Evolutionary conservation across 2,888 invertebrate species (phyloP).

Genomic region (Eupithecia centaureata): DNA sequence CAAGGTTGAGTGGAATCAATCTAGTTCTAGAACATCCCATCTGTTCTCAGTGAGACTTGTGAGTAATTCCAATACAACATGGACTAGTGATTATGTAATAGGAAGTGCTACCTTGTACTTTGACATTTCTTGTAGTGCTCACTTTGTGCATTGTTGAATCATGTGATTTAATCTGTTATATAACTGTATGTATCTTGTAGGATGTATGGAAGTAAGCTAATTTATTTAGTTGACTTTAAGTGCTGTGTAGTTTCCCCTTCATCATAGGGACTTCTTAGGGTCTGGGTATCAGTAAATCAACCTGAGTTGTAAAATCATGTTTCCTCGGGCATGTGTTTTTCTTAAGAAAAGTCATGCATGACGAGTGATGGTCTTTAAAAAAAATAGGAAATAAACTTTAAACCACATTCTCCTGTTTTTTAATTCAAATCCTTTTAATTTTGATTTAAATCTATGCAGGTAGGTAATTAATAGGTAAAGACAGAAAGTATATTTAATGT

Average conservation of each 20-base stretch:
- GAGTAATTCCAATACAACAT: slow-evolving; percentile 23
- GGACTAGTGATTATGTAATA: slow-evolving; percentile 44
- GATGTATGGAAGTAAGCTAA: slow-evolving; percentile 58
- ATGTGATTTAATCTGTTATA: slow-evolving; percentile 75
- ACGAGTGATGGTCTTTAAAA: slow-evolving; percentile 59
- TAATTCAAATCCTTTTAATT: background rate
- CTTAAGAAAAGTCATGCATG: slow-evolving; percentile 68
- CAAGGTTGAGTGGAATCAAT: slow-evolving; percentile 59
- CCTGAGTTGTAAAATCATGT: slow-evolving; percentile 45
- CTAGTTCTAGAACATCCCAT: slow-evolving; percentile 36
- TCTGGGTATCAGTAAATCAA: slow-evolving; percentile 21
- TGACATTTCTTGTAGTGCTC: slow-evolving; percentile 49
- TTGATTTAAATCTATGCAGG: background rate
- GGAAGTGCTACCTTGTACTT: slow-evolving; percentile 60
- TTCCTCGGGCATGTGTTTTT: slow-evolving; percentile 72
- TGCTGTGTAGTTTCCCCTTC: slow-evolving; percentile 56
- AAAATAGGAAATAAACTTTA: slow-evolving; percentile 70
- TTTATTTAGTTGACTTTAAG: slow-evolving; percentile 58
- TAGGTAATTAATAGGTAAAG: background rate
- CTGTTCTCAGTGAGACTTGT: slow-evolving; percentile 26
- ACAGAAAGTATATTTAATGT: no score
- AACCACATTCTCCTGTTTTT: slow-evolving; percentile 52
- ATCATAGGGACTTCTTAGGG: slow-evolving; percentile 44
- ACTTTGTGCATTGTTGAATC: slow-evolving; percentile 51
- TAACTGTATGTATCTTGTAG: slow-evolving; percentile 65